Percentiles rank a stretch among this genome's conserved stretches.
Evolutionary conservation across 1,140 invertebrate species (phyloP).

Genomic region (Platyscapa corneri): DNA sequence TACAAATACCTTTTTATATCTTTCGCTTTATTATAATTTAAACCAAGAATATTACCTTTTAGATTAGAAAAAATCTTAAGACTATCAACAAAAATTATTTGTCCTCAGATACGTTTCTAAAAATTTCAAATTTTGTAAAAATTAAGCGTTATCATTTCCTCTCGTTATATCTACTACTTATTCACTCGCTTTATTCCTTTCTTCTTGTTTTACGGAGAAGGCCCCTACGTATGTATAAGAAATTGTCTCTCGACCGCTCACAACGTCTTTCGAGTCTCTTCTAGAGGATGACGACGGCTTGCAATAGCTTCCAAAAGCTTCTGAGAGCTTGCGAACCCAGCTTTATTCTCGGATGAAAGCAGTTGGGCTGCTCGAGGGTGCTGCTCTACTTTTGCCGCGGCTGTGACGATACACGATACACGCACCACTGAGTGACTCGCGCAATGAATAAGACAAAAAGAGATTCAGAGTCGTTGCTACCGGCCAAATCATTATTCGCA

Average conservation of each 20-base stretch:
- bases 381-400: constrained; percentile 62
- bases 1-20: too few species aligned
- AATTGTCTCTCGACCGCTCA: background rate
- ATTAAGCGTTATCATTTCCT: background rate
- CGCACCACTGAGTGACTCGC: background rate
- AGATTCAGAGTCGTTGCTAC: constrained; percentile 54
- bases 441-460: constrained; percentile 7
- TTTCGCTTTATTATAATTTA: too few species aligned
- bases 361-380: constrained; percentile 58
- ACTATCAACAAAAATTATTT: too few species aligned
- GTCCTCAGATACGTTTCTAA: too few species aligned
- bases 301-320: background rate
- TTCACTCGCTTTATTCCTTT: background rate
- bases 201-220: background rate
- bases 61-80: too few species aligned
- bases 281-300: constrained; percentile 7
- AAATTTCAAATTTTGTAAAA: too few species aligned
- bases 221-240: background rate
- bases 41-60: too few species aligned
- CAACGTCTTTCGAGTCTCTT: constrained; percentile 7
- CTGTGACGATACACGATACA: constrained; percentile 22
- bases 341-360: constrained; percentile 53
- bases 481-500: constrained; percentile 1
- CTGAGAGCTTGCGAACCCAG: constrained; percentile 45
- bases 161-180: background rate